phyloP scores from a whole-genome alignment of 2,113 vertebrate genomes.

The Egretta garzetta region DNA sequence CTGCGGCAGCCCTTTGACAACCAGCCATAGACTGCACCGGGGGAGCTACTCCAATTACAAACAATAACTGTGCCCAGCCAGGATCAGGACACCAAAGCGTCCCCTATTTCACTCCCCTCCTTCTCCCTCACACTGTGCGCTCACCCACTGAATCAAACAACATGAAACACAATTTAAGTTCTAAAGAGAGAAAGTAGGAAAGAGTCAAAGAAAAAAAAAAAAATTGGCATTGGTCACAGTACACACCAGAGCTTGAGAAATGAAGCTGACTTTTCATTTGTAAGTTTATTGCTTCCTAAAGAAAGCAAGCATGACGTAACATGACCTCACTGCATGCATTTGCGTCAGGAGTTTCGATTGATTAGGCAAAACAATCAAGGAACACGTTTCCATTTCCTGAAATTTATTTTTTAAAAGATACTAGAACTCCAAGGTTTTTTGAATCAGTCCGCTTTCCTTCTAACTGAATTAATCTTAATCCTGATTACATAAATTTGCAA shows the following conservation, averaged over 20 bases:
- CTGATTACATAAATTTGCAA: not conserved
- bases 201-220: not conserved
- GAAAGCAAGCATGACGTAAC: not conserved
- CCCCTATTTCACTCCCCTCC: not conserved
- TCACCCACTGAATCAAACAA: not conserved
- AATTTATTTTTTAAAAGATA: not conserved
- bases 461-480: not conserved
- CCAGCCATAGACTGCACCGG: not conserved
- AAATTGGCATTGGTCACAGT: not conserved
- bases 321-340: not conserved
- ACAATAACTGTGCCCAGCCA: not conserved
- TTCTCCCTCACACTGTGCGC: not conserved
- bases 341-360: not conserved
- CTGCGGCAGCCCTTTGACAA: not conserved
- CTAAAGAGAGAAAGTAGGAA: not conserved
- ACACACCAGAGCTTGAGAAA: not conserved
- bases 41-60: not conserved
- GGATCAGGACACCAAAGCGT: not conserved
- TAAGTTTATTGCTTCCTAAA: not conserved
- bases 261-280: not conserved
- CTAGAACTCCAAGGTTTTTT: not conserved
- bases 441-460: not conserved
- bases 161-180: not conserved
- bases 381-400: not conserved
- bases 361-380: not conserved